Evolutionary conservation across 2,888 invertebrate species (phyloP), one percentile per base, ranked within the genome.

Genomic region (Magallana nippona): DNA sequence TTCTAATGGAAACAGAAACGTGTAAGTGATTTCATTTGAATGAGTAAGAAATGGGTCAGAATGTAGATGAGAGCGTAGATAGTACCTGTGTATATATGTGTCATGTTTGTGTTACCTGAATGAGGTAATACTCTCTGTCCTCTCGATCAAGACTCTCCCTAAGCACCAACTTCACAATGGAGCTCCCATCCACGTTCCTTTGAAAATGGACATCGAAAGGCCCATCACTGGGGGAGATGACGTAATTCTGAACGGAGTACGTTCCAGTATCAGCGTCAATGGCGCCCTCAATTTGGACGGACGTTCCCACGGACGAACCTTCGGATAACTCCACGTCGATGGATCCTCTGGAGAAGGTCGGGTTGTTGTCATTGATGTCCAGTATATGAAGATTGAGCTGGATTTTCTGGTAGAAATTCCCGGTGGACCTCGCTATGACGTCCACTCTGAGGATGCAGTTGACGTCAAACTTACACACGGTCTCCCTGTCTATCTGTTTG

Each of bases 341-440:
- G 0, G 83, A 81, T 5, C 79, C 77, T 78, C 85, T 32, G 15
- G 85, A 79, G 85, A 92, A 92, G 17, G 77, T 85, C 10, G 92
- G 92, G 17, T 89, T 82, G 85, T 92, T 89, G 80, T 92, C 92
- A 82, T 92, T 92, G 11, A 89, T 87, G 82, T 92, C 92, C 77
- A 89, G 79, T 13, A 92, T 79, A 15, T 56, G 22, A 44, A 92
- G 87, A n/a, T 88, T 86, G 56, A 91, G 87, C 84, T 89, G 89
- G 79, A 91, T 87, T 84, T 90, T 89, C 84, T 89, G 83, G 82
- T 91, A 91, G 78, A 89, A 89, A 56, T 86, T 89, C 19, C 87
- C 89, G 17, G 88, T 79, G 32, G 89, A 87, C 84, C 87, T 89
- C 1, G 87, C 89, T 0, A 87, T 87, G 13, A 89, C 85, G 71